Evolutionary conservation across 2,797 vertebrate species (phyloP).

Genomic region (Protonibea diacanthus): DNA sequence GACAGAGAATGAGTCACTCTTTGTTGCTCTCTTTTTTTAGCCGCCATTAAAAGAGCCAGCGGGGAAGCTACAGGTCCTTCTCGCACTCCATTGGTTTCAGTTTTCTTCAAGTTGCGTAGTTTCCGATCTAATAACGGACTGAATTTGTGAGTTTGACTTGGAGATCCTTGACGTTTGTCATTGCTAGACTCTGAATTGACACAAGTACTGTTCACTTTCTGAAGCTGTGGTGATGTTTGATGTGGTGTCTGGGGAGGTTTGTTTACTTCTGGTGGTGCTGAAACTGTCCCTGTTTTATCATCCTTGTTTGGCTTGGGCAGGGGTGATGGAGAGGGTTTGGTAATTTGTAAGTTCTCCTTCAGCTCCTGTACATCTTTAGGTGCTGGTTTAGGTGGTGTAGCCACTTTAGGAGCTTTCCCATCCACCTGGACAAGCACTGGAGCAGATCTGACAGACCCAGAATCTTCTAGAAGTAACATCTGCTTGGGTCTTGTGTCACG

Average conservation of each 20-base stretch:
- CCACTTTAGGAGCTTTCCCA: conserved; percentile 56
- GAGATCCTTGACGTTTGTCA: conserved; percentile 31
- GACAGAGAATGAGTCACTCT: conserved; percentile 52
- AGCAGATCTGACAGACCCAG: conserved; percentile 46
- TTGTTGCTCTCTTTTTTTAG: conserved; percentile 84
- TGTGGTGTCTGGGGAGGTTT: conserved; percentile 27
- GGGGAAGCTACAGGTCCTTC: conserved; percentile 78
- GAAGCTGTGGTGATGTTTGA: conserved; percentile 57
- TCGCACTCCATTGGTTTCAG: conserved; percentile 55
- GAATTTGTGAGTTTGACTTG: conserved; percentile 54
- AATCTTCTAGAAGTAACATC: conserved; percentile 78
- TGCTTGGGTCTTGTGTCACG: conserved; percentile 71
- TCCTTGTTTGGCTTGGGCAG: conserved; percentile 36
- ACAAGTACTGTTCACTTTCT: conserved; percentile 30
- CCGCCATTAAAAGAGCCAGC: conserved; percentile 83
- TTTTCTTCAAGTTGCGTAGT: conserved; percentile 68
- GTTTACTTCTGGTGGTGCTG: conserved; percentile 37
- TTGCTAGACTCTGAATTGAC: conserved; percentile 42
- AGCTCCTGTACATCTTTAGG: conserved; percentile 55
- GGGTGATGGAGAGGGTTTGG: conserved; percentile 32
- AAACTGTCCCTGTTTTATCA: conserved; percentile 39
- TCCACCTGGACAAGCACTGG: conserved; percentile 60
- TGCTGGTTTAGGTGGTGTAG: conserved; percentile 66
- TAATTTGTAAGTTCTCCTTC: conserved; percentile 55
- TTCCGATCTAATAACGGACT: conserved; percentile 80